Percentiles rank a stretch among this genome's conserved stretches.
Evolutionary conservation across 2,797 vertebrate species (phyloP).

Genomic region (Neosilurus hyrtlii): DNA sequence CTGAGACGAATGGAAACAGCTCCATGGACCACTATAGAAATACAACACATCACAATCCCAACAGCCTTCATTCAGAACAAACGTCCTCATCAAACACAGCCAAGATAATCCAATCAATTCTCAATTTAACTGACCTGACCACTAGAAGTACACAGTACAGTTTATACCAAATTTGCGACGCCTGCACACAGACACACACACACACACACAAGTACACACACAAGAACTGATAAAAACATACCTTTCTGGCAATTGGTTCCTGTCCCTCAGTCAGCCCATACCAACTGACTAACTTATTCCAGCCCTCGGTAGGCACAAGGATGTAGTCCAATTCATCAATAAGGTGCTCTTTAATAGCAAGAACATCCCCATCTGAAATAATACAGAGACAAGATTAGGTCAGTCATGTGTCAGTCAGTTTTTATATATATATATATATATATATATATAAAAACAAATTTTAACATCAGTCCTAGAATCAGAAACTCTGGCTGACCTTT

Average conservation of each 20-base stretch:
- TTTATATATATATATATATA: too few relatives aligned
- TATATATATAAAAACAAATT: not conserved
- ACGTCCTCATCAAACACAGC: not conserved
- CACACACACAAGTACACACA: not conserved
- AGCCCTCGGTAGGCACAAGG: slow-evolving; percentile 94
- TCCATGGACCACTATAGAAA: not conserved
- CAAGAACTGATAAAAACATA: slow-evolving; percentile 59
- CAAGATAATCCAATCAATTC: not conserved
- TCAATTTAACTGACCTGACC: not conserved
- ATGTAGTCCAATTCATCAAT: slow-evolving; percentile 99
- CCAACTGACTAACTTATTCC: slow-evolving; percentile 98
- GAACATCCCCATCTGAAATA: slow-evolving; percentile 85
- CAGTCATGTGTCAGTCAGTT: not conserved
- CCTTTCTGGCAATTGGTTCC: slow-evolving; percentile 95
- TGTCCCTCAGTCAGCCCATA: slow-evolving; percentile 88
- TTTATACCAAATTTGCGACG: not conserved
- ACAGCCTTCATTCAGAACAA: not conserved
- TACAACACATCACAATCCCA: not conserved
- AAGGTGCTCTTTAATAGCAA: slow-evolving; percentile 96
- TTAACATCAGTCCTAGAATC: not conserved
- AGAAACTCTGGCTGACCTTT: slow-evolving; percentile 74
- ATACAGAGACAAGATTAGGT: slow-evolving; percentile 5
- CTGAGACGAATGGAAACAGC: not conserved
- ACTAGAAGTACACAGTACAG: not conserved
- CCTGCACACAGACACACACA: not conserved